A percentile compares a stretch with the other conserved stretches of the same genome.
Conservation (phyloP, 2,113 vertebrate species). For the Sialia sialis region DNA sequence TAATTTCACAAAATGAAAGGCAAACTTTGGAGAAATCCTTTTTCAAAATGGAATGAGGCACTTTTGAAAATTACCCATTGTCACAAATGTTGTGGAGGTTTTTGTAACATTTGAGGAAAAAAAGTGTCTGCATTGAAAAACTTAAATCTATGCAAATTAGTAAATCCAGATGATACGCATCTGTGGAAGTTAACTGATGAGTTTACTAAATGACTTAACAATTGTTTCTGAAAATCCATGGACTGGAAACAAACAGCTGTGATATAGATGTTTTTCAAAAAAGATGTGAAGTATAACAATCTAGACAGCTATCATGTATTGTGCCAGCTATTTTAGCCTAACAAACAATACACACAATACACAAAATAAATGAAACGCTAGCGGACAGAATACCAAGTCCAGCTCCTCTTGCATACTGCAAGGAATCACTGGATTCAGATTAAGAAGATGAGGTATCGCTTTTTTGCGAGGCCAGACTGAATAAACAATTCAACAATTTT, state of each 20-base stretch:
- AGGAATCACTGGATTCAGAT: background rate
- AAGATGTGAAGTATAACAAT: slow-evolving; percentile 3
- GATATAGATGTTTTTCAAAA: slow-evolving; percentile 2
- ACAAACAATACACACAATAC: background rate
- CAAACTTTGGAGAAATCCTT: background rate
- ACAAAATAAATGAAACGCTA: background rate
- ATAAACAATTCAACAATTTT: background rate
- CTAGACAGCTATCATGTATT: background rate
- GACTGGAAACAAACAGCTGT: slow-evolving; percentile 45
- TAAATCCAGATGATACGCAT: slow-evolving; percentile 43
- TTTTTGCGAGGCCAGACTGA: background rate
- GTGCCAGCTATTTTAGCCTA: background rate
- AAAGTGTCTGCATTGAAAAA: background rate
- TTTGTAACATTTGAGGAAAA: background rate
- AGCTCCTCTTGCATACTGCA: background rate
- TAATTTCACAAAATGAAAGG: background rate
- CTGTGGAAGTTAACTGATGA: slow-evolving; percentile 48
- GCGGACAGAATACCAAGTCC: background rate
- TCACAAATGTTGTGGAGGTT: background rate
- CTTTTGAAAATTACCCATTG: background rate
- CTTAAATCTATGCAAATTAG: slow-evolving; percentile 5
- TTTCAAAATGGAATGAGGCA: background rate
- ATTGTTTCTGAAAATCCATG: slow-evolving; percentile 37
- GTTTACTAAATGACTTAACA: slow-evolving; percentile 42
- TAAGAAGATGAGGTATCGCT: background rate